phyloP scores from a whole-genome alignment of 2,888 invertebrate genomes.

The Cybosia mesomella region DNA sequence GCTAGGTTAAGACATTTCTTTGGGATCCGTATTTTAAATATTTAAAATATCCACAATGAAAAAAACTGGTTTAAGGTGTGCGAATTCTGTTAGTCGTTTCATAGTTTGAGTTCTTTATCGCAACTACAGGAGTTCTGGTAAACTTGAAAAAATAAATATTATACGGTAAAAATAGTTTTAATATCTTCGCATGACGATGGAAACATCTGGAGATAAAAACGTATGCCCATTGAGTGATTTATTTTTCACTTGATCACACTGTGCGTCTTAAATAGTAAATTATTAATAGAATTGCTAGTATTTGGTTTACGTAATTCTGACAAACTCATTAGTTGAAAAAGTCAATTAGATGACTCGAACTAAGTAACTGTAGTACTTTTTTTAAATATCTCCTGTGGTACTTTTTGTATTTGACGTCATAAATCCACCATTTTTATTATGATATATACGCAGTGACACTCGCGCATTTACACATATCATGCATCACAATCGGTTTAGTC shows the following conservation, averaged over 20 bases:
- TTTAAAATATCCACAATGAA: too few relatives aligned
- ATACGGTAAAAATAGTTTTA: slow-evolving; percentile 18
- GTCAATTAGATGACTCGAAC: too few relatives aligned
- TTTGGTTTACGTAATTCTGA: not conserved
- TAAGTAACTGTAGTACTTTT: too few relatives aligned
- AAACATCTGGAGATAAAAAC: slow-evolving; percentile 23
- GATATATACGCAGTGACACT: too few relatives aligned
- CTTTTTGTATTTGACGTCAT: too few relatives aligned
- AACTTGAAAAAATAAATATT: slow-evolving; percentile 20
- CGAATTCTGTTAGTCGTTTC: slow-evolving; percentile 15
- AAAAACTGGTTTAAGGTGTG: not conserved
- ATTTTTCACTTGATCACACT: slow-evolving; percentile 6
- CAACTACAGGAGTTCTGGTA: slow-evolving; percentile 18
- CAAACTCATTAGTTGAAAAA: too few relatives aligned
- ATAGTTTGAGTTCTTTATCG: slow-evolving; percentile 18
- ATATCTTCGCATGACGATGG: slow-evolving; percentile 12
- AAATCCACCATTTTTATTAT: too few relatives aligned
- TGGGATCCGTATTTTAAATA: too few relatives aligned
- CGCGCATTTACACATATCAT: too few relatives aligned
- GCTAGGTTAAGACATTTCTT: too few relatives aligned
- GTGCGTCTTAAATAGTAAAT: slow-evolving; percentile 5
- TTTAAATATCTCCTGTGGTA: too few relatives aligned
- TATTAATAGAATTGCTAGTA: not conserved
- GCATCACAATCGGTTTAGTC: too few relatives aligned
- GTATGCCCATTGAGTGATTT: slow-evolving; percentile 10